Percentiles rank a stretch among this genome's conserved stretches.
Conservation (phyloP, 2,888 invertebrate species). For the Automeris io region DNA sequence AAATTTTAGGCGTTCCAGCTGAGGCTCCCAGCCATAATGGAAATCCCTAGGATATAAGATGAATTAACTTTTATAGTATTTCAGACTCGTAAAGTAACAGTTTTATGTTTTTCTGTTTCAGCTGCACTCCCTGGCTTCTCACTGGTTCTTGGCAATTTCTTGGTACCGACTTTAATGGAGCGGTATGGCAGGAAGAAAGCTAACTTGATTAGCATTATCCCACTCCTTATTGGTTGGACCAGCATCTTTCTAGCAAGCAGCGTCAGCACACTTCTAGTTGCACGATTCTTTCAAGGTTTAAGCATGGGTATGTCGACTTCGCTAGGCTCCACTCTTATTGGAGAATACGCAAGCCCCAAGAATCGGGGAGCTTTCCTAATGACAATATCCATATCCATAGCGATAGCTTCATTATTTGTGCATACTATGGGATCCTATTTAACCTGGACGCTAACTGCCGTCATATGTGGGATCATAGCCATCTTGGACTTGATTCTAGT, state of each 20-base stretch:
- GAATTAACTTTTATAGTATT: no score
- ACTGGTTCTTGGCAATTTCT: conserved; percentile 33
- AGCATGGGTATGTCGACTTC: conserved; percentile 71
- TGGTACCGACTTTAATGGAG: conserved; percentile 53
- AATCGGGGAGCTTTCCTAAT: conserved; percentile 78
- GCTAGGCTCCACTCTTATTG: conserved; percentile 64
- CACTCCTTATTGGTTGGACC: conserved; percentile 68
- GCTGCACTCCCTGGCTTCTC: conserved; percentile 38
- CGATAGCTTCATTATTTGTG: conserved; percentile 74
- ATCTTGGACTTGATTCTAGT: conserved; percentile 56
- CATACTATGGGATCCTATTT: conserved; percentile 78
- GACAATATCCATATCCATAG: conserved; percentile 75
- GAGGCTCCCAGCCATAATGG: no score
- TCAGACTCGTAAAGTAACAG: no score
- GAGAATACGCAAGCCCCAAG: conserved; percentile 74
- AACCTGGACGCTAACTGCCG: conserved; percentile 72
- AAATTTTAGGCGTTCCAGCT: no score
- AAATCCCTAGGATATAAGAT: no score
- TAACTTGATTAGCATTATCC: conserved; percentile 55
- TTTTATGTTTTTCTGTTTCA: conserved; percentile 18
- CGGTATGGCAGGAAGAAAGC: conserved; percentile 65
- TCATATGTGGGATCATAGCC: conserved; percentile 60
- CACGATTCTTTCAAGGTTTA: conserved; percentile 55
- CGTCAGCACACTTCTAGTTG: conserved; percentile 40
- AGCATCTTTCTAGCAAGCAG: conserved; percentile 43